These are phyloP conservation scores for Galleria mellonella DNA, from an alignment of 1,140 invertebrate species.

Conservation along the genomic window DNA sequence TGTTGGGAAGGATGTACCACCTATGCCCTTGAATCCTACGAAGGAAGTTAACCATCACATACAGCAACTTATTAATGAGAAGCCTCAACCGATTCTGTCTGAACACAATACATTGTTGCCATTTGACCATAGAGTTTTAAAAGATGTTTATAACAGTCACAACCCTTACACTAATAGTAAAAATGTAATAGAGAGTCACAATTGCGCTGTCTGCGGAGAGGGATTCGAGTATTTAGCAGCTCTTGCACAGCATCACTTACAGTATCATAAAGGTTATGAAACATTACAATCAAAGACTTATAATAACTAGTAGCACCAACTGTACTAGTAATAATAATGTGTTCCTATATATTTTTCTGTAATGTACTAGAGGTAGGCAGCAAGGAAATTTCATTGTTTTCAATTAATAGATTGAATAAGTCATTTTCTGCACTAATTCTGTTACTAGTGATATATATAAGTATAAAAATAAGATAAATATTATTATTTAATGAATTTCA, in stretches of 20 bases:
- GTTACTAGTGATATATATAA: too few relatives aligned
- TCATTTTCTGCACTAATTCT: too few relatives aligned
- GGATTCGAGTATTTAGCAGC: constrained; percentile 37
- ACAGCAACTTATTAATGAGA: constrained; percentile 20
- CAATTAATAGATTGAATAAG: too few relatives aligned
- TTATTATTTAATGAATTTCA: too few relatives aligned
- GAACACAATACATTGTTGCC: constrained; percentile 13
- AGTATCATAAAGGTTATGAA: constrained; percentile 36
- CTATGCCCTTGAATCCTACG: constrained; percentile 1
- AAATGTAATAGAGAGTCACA: constrained; percentile 20
- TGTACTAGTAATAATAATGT: too few relatives aligned
- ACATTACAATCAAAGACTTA: constrained; percentile 11
- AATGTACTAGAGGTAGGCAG: too few relatives aligned
- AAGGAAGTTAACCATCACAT: constrained; percentile 25
- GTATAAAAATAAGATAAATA: too few relatives aligned
- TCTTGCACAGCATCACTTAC: constrained; percentile 43
- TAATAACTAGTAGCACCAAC: too few relatives aligned
- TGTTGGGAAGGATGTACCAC: constrained; percentile 35
- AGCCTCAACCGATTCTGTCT: constrained; percentile 14
- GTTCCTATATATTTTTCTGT: too few relatives aligned
- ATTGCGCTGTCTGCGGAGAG: constrained; percentile 44
- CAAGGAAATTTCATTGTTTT: too few relatives aligned
- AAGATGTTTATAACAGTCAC: constrained; percentile 19
- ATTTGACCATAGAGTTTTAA: constrained; percentile 21
- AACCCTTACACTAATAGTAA: constrained; percentile 13